These are phyloP conservation scores for Drosophila pachea DNA, from an alignment of 1,140 invertebrate species.

Conservation along the genomic window DNA sequence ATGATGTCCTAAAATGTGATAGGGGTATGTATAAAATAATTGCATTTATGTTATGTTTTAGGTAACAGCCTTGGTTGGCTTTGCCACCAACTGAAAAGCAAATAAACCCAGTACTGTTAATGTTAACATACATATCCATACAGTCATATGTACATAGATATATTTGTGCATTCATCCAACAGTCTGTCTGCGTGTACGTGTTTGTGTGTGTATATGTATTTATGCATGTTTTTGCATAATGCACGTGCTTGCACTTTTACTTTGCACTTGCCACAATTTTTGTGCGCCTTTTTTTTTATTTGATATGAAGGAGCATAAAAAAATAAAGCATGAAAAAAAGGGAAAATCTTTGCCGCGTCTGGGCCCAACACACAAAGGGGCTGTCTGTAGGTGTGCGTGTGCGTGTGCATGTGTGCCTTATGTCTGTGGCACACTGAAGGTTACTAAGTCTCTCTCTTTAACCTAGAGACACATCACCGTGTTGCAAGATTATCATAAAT, in stretches of 20 bases:
- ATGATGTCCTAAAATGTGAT: no score
- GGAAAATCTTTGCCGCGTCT: constrained; percentile 39
- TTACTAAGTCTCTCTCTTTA: constrained; percentile 32
- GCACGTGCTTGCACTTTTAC: constrained; percentile 62
- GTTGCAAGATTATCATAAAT: constrained; percentile 27
- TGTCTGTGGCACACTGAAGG: constrained; percentile 34
- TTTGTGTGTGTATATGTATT: constrained; percentile 4
- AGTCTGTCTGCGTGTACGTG: not conserved
- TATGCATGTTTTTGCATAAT: constrained; percentile 30
- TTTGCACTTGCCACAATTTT: constrained; percentile 67
- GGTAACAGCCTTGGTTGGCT: constrained; percentile 29
- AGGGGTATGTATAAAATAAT: no score
- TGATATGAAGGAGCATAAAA: constrained; percentile 39
- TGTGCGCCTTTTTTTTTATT: constrained; percentile 52
- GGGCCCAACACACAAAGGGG: constrained; percentile 27
- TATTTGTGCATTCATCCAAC: not conserved
- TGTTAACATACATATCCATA: not conserved
- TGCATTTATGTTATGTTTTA: not conserved
- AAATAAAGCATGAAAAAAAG: constrained; percentile 14
- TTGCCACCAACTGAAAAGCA: constrained; percentile 1
- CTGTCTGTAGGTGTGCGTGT: not conserved
- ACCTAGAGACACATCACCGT: constrained; percentile 35
- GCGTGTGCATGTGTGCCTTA: constrained; percentile 11
- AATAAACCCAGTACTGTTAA: constrained; percentile 7
- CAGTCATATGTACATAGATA: constrained; percentile 2